Percentiles rank a stretch among this genome's conserved stretches.
Conservation (phyloP, 2,797 vertebrate species). For the Zalophus californianus region DNA sequence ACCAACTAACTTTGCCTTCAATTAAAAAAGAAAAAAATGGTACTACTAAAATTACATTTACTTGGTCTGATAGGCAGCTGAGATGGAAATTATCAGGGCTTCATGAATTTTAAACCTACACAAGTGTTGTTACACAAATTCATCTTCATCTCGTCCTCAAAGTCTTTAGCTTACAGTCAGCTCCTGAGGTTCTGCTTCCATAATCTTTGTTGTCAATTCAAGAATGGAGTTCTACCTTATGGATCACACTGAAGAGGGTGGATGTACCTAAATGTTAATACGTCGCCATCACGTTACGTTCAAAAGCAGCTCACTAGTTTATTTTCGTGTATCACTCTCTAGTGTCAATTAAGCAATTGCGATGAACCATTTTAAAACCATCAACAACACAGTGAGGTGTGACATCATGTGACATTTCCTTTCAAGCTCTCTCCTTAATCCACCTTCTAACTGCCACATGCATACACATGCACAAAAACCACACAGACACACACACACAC, state of each 20-base stretch:
- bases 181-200: not conserved
- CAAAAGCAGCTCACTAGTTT: not conserved
- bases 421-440: not conserved
- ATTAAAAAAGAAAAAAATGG: conserved; percentile 16
- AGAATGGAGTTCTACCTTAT: not conserved
- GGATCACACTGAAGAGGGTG: not conserved
- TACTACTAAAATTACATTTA: conserved; percentile 6
- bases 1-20: not conserved
- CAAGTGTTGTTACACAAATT: not conserved
- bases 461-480: not conserved
- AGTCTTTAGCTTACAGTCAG: not conserved
- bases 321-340: not conserved
- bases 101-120: not conserved
- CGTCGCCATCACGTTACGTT: not conserved
- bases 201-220: not conserved
- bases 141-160: not conserved
- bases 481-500: not conserved
- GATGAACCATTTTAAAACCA: not conserved
- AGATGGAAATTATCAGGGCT: not conserved
- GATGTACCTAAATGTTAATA: not conserved
- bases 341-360: not conserved
- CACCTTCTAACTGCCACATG: not conserved
- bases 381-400: not conserved
- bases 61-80: not conserved
- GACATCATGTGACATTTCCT: not conserved